phyloP scores from a whole-genome alignment of 2,113 vertebrate genomes.

The Platycercus adscitus region DNA sequence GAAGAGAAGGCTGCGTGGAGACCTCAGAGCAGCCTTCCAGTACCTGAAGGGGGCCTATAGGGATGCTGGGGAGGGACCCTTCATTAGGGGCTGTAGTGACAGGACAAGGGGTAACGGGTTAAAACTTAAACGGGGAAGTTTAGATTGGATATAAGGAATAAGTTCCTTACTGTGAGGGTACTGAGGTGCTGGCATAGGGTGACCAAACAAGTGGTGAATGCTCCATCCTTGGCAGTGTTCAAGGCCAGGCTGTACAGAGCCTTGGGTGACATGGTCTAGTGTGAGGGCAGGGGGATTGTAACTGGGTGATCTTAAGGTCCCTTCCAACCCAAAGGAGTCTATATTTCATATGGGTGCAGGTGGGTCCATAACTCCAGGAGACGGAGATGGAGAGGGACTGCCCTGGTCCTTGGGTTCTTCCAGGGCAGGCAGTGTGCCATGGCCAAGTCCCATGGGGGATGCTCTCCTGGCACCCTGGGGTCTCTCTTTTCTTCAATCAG shows the following conservation, averaged over 20 bases:
- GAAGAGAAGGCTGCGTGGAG: too few relatives aligned
- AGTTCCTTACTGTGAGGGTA: neutral
- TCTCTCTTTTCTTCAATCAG: neutral
- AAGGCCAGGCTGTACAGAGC: too few relatives aligned
- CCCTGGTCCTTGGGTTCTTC: neutral
- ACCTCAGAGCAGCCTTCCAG: neutral
- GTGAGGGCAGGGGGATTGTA: neutral
- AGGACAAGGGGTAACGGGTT: neutral
- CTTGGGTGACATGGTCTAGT: neutral
- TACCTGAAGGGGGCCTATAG: neutral
- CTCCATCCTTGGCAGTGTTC: neutral
- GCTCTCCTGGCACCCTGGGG: neutral
- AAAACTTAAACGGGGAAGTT: neutral
- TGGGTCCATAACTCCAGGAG: neutral
- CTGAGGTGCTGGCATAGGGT: neutral
- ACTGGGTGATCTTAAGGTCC: neutral
- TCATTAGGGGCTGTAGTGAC: neutral
- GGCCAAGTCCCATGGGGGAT: accelerated
- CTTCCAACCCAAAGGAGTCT: neutral
- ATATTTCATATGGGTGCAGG: neutral
- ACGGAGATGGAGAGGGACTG: neutral
- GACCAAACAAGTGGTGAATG: neutral
- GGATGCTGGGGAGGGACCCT: neutral
- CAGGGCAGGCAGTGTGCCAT: accelerated
- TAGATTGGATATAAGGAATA: neutral